These are phyloP conservation scores for Genyomyrus donnyi DNA, from an alignment of 2,113 vertebrate species.

Conservation along the genomic window DNA sequence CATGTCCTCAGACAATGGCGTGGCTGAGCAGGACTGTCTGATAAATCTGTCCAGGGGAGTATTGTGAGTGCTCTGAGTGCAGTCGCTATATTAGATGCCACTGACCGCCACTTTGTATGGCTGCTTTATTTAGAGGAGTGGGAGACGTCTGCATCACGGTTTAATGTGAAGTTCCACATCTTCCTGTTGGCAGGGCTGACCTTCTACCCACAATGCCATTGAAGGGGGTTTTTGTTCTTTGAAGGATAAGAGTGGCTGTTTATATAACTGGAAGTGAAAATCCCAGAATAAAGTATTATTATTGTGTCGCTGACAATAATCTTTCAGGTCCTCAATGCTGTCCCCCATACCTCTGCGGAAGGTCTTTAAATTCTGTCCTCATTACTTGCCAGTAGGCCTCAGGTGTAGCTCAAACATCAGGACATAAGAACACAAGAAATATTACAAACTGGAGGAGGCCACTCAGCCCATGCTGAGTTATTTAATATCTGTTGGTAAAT, in stretches of 20 bases:
- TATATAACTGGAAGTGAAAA: not conserved
- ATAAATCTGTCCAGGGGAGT: not conserved
- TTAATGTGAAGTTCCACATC: not conserved
- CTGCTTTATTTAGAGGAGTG: not conserved
- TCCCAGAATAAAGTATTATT: not conserved
- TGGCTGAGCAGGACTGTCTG: not conserved
- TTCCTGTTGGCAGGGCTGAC: not conserved
- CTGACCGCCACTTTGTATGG: not conserved
- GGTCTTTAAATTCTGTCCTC: not conserved
- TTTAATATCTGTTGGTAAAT: not conserved
- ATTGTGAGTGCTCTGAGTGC: not conserved
- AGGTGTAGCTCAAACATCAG: not conserved
- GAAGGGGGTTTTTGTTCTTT: constrained; percentile 2
- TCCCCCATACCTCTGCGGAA: not conserved
- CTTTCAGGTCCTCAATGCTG: not conserved
- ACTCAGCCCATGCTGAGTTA: not conserved
- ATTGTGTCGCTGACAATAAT: not conserved
- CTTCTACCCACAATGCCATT: constrained; percentile 3
- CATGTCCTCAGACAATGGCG: not conserved
- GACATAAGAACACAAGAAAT: not conserved
- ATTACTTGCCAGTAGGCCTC: not conserved
- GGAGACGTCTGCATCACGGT: not conserved
- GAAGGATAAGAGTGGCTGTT: not conserved
- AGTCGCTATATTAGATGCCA: not conserved
- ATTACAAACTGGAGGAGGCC: not conserved